A percentile compares a stretch with the other conserved stretches of the same genome.
Evolutionary conservation across 2,888 invertebrate species (phyloP).

Genomic region (Tetragonisca angustula): DNA sequence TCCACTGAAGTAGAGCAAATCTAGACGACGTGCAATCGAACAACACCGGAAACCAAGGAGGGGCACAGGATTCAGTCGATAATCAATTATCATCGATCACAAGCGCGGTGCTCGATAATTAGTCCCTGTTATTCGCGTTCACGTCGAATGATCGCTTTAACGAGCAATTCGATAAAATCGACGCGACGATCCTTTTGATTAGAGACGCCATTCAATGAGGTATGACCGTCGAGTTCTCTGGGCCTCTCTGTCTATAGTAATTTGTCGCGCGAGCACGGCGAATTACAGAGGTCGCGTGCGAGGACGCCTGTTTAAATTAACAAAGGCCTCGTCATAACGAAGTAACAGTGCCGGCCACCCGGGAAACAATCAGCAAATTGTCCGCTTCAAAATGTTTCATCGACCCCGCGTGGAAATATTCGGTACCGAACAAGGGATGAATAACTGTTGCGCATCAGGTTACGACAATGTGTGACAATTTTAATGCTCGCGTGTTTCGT

Average conservation of each 20-base stretch:
- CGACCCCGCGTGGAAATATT: slow-evolving; percentile 9
- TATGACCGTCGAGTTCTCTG: slow-evolving; percentile 11
- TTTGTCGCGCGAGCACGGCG: neutral
- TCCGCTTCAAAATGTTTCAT: slow-evolving; percentile 41
- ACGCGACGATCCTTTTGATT: slow-evolving; percentile 48
- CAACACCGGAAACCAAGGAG: neutral
- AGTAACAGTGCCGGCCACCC: slow-evolving; percentile 25
- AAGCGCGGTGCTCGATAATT: slow-evolving; percentile 16
- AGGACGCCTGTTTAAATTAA: slow-evolving; percentile 52
- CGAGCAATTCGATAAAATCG: slow-evolving; percentile 47
- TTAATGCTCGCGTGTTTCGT: neutral
- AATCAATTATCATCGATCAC: neutral
- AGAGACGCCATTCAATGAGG: slow-evolving; percentile 39
- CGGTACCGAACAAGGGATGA: neutral
- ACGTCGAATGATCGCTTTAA: slow-evolving; percentile 34
- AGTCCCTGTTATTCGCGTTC: slow-evolving; percentile 32
- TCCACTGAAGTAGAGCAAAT: neutral
- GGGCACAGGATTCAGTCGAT: neutral
- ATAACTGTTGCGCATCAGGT: neutral
- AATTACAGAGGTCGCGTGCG: slow-evolving; percentile 35
- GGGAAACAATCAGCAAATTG: slow-evolving; percentile 44
- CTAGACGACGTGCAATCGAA: neutral
- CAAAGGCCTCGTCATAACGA: slow-evolving; percentile 50
- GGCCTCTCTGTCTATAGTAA: neutral
- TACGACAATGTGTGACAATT: neutral